These are phyloP conservation scores for Tiliacea citrago DNA, from an alignment of 2,888 invertebrate genomes.

Conservation along the genomic window DNA sequence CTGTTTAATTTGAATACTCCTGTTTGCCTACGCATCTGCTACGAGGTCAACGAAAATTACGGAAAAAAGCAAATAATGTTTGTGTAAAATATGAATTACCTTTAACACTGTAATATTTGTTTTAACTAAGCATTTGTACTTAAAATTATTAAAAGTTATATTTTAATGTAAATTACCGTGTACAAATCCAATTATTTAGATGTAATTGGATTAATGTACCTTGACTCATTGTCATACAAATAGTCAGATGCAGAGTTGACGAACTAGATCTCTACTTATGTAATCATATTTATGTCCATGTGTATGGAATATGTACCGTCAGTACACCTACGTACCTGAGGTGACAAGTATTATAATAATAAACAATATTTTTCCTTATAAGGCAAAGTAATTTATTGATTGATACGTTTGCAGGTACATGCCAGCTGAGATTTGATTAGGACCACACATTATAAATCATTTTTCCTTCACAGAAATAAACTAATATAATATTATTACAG, in stretches of 20 bases:
- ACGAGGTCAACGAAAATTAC: background rate
- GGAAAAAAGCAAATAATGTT: background rate
- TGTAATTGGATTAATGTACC: conserved; percentile 13
- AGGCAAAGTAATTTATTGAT: conserved; percentile 37
- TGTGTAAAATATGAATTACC: background rate
- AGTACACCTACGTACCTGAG: conserved; percentile 6
- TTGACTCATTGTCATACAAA: conserved; percentile 27
- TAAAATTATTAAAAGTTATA: background rate
- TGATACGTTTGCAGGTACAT: conserved; percentile 20
- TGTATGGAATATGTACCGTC: conserved; percentile 7
- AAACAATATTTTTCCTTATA: conserved; percentile 31
- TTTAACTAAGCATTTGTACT: background rate
- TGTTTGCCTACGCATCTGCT: background rate
- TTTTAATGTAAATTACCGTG: background rate
- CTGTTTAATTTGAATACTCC: background rate
- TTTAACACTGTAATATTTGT: background rate
- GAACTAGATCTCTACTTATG: conserved; percentile 9
- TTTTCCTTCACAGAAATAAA: background rate
- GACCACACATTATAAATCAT: background rate
- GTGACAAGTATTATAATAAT: conserved; percentile 11
- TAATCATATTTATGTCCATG: conserved; percentile 14
- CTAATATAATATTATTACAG: background rate
- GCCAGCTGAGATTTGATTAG: conserved; percentile 11
- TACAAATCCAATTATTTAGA: conserved; percentile 10
- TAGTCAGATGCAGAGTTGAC: background rate